Evolutionary conservation across 1,140 invertebrate species (phyloP), one percentile per base, ranked within the genome.

Genomic region (Cotesia chilonis): DNA sequence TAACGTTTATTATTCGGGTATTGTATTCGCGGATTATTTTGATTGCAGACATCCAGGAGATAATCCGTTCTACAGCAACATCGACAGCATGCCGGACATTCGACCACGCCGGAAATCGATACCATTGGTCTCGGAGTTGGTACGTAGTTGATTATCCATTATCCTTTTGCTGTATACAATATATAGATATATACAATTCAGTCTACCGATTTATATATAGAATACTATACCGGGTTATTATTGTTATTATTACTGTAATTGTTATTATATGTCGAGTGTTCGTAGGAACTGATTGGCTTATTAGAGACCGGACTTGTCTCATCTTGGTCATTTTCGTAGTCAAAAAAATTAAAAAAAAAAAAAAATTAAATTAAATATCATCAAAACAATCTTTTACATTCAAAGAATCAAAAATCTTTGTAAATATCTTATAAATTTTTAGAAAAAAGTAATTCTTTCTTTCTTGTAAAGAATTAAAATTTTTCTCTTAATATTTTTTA

Each of bases 31-130:
- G 2, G 38, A 59, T 55, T 59, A 41, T 41, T 76, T 74, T 68
- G 63, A 61, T 89, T 90, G 3, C 88, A 96, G 95, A 72, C 94
- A 95, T 85, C 92, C 94, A 17, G 94, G 95, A 73, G 95, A 98
- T 87, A 99, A 98, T 88, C 96, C 97, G 9, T 99, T 99, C 90
- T 99, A 99, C 91, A 99, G 95, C 85, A 98, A 96, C 87, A 99
- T 99, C 88, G 98, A 99, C 91, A 98, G 97, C 82, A 99, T 98
- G 96, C 98, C 98, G 41, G 97, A 99, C 85, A 98, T 99, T 87
- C 92, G 97, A 83, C 96, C 96, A 72, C 90, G 94, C 81, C 90
- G 97, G 82, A 99, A 99, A 88, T 98, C 97, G 28, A 98, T 99
- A 81, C 96, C 97, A 71, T 91, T 99, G 80, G 98, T 99, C 79